Conservation (phyloP, 2,797 vertebrate species). For the Melanotaenia nigrans region DNA sequence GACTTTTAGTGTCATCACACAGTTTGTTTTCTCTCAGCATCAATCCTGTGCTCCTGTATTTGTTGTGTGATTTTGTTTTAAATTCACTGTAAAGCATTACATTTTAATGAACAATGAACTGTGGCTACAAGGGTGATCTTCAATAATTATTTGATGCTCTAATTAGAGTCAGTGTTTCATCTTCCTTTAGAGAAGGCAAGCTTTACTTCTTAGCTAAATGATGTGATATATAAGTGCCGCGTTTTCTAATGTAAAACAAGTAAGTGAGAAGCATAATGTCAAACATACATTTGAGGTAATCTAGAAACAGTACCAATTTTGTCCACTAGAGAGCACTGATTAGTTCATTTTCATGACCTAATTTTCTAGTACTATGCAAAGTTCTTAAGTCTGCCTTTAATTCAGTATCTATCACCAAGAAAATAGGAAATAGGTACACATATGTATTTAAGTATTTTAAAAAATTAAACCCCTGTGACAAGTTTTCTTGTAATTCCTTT, state of each 20-base stretch:
- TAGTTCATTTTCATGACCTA: not conserved
- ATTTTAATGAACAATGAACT: not conserved
- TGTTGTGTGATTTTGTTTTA: not conserved
- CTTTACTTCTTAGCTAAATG: not conserved
- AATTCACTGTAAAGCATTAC: not conserved
- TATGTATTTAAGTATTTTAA: no score
- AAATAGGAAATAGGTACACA: not conserved
- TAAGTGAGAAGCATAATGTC: not conserved
- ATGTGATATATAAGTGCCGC: no score
- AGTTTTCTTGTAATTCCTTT: not conserved
- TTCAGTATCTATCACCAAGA: not conserved
- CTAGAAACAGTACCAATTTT: not conserved
- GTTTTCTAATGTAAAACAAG: not conserved
- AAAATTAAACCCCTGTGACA: not conserved
- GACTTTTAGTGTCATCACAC: not conserved
- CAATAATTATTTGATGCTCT: not conserved
- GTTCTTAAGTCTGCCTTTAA: no score
- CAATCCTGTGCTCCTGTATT: not conserved
- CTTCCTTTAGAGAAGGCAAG: not conserved
- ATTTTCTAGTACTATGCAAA: not conserved
- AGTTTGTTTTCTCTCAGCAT: not conserved
- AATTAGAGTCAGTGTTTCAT: not conserved
- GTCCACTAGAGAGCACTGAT: not conserved
- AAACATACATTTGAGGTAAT: not conserved
- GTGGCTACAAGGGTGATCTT: not conserved